Conservation (phyloP, 2,888 invertebrate species). For the Leptinotarsa haldemani region DNA sequence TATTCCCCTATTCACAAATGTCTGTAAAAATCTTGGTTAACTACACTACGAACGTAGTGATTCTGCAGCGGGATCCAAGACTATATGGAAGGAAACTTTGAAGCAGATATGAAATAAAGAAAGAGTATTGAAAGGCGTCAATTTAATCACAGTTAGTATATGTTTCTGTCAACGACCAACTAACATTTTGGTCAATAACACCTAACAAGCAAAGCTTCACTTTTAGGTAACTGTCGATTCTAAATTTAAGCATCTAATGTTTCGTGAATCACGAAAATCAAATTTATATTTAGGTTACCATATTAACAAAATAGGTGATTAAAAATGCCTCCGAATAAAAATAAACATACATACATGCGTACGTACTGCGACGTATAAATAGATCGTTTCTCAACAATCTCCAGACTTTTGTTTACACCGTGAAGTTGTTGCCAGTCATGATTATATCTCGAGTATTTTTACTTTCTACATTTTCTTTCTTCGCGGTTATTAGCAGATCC, state of each 20-base stretch:
- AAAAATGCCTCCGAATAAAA: constrained; percentile 44
- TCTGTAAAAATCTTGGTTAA: too few species aligned
- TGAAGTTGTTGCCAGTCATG: constrained; percentile 35
- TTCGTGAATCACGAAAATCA: constrained; percentile 41
- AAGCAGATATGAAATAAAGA: too few species aligned
- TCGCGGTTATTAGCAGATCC: background rate
- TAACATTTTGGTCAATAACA: too few species aligned
- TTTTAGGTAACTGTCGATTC: constrained; percentile 2
- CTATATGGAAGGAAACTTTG: too few species aligned
- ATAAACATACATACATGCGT: constrained; percentile 43
- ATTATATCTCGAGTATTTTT: constrained; percentile 9
- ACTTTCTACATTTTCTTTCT: constrained; percentile 5
- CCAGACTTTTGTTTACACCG: constrained; percentile 43
- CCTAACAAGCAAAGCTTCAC: background rate
- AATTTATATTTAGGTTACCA: constrained; percentile 43
- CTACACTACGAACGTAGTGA: too few species aligned
- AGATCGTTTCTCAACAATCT: constrained; percentile 43
- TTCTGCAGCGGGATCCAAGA: too few species aligned
- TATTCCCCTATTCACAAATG: too few species aligned
- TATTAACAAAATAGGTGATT: constrained; percentile 43
- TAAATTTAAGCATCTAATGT: constrained; percentile 36
- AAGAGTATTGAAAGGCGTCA: too few species aligned
- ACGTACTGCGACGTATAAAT: constrained; percentile 38
- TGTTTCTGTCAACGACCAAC: too few species aligned
- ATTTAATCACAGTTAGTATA: too few species aligned